Evolutionary conservation across 2,888 invertebrate genomes (phyloP).

Genomic region (Parnassius mnemosyne): DNA sequence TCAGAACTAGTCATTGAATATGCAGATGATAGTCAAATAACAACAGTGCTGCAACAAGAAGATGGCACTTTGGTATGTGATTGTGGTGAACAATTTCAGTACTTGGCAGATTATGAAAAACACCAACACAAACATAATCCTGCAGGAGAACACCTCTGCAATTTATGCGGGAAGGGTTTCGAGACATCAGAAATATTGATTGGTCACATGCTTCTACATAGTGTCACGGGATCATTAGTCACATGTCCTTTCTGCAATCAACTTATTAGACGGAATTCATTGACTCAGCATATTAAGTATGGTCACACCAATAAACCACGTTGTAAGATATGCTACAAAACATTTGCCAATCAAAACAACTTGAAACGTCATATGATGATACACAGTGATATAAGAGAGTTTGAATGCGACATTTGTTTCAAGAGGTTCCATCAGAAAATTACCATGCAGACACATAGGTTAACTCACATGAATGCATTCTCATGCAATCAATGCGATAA

Average conservation of each 20-base stretch:
- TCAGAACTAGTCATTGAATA: slow-evolving; percentile 73
- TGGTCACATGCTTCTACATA: slow-evolving; percentile 71
- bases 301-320: slow-evolving; percentile 68
- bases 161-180: slow-evolving; percentile 71
- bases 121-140: slow-evolving; percentile 69
- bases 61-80: slow-evolving; percentile 70
- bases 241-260: slow-evolving; percentile 70
- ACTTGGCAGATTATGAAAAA: slow-evolving; percentile 63
- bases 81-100: slow-evolving; percentile 68
- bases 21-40: slow-evolving; percentile 65
- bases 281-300: slow-evolving; percentile 74
- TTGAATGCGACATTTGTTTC: slow-evolving; percentile 70
- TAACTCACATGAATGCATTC: slow-evolving; percentile 64
- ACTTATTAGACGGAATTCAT: slow-evolving; percentile 57
- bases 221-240: slow-evolving; percentile 51
- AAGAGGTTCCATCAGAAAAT: slow-evolving; percentile 74
- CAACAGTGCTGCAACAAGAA: slow-evolving; percentile 65
- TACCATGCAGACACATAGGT: slow-evolving; percentile 72
- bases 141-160: slow-evolving; percentile 63
- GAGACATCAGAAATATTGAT: slow-evolving; percentile 69
- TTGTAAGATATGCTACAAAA: slow-evolving; percentile 65
- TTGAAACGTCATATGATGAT: slow-evolving; percentile 76
- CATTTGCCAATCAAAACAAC: slow-evolving; percentile 75
- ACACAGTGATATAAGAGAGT: slow-evolving; percentile 67
- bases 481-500: slow-evolving; percentile 62